phyloP scores from a whole-genome alignment of 2,888 invertebrate species.

The Geotrupes spiniger region DNA sequence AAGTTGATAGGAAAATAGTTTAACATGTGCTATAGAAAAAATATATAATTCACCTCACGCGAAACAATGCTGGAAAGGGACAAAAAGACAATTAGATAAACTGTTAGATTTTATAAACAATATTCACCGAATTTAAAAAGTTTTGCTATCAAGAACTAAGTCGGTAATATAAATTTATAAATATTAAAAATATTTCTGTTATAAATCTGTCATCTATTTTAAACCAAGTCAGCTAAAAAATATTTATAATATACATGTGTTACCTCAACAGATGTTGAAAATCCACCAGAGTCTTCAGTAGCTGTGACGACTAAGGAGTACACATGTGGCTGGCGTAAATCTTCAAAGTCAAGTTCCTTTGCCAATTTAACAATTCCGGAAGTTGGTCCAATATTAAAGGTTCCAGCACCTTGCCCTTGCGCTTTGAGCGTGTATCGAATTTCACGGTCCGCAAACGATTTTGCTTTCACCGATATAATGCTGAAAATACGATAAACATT shows the following conservation, averaged over 20 bases:
- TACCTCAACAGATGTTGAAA: conserved; percentile 92
- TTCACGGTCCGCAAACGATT: conserved; percentile 94
- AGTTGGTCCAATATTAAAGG: conserved; percentile 91
- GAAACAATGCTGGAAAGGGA: no score
- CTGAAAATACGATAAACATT: conserved; percentile 55
- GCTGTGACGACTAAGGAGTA: conserved; percentile 92
- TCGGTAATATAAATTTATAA: no score
- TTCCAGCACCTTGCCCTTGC: conserved; percentile 90
- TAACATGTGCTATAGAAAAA: no score
- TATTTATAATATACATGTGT: conserved; percentile 14
- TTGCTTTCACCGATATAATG: conserved; percentile 95
- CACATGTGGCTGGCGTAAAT: conserved; percentile 88
- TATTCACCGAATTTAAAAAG: no score
- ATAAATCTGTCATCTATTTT: no score
- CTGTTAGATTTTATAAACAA: no score
- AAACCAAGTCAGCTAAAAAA: no score
- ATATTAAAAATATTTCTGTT: no score
- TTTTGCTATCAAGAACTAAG: no score
- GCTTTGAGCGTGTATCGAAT: conserved; percentile 95
- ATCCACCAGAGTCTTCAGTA: conserved; percentile 96
- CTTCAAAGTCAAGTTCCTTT: conserved; percentile 96
- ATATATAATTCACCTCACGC: no score
- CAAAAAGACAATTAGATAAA: no score
- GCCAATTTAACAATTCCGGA: conserved; percentile 94
- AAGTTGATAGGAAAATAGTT: no score